Conservation (phyloP, 1,140 invertebrate species). For the Bombus sylvicola region DNA sequence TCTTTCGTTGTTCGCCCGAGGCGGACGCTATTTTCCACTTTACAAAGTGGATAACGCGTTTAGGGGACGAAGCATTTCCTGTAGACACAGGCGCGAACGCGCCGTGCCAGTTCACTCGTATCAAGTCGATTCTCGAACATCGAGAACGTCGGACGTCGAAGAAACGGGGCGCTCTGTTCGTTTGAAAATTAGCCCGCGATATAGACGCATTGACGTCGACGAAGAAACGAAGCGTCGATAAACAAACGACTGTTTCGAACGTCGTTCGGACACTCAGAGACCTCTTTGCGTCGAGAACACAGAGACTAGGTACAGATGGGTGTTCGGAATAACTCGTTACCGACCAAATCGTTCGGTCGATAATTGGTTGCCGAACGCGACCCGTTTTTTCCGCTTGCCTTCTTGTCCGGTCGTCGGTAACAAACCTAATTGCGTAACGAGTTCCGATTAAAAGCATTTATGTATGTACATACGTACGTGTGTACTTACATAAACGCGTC, state of each 20-base stretch:
- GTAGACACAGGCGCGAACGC: conserved; percentile 17
- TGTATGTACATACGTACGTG: too few species aligned
- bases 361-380: neutral
- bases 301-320: too few species aligned
- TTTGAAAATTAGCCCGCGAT: neutral
- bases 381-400: neutral
- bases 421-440: too few species aligned
- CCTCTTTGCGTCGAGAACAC: neutral
- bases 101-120: neutral
- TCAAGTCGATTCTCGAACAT: too few species aligned
- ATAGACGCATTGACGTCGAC: neutral
- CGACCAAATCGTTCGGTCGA: neutral
- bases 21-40: conserved; percentile 60
- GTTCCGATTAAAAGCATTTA: too few species aligned
- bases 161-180: neutral
- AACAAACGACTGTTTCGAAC: too few species aligned
- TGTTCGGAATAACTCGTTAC: neutral
- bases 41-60: conserved; percentile 56
- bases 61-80: conserved; percentile 49
- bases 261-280: neutral
- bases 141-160: neutral
- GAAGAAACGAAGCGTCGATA: neutral
- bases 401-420: neutral
- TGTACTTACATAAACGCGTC: too few species aligned
- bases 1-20: neutral